Evolutionary conservation across 2,113 vertebrate species (phyloP).

Genomic region (Cairina moschata): DNA sequence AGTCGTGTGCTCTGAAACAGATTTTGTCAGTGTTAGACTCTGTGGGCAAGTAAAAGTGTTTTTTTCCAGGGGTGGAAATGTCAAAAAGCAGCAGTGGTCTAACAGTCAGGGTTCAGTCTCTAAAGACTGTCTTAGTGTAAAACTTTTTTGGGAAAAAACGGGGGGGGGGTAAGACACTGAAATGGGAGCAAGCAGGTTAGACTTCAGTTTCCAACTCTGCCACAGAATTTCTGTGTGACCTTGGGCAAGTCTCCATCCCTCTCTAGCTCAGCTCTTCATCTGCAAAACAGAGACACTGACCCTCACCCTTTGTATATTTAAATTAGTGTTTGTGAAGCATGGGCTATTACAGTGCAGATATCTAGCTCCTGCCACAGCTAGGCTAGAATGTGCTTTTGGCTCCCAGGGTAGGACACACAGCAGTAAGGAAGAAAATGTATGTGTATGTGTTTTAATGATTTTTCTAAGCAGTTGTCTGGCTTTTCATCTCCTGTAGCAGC

Average conservation of each 20-base stretch:
- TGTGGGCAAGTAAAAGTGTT: neutral
- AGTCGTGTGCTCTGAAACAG: neutral
- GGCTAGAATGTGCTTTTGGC: neutral
- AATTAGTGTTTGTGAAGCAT: neutral
- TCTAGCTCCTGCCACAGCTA: neutral
- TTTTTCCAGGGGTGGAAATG: neutral
- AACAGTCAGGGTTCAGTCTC: neutral
- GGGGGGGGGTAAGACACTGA: neutral
- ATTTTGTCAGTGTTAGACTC: neutral
- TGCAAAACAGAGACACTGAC: neutral
- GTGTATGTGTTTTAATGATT: neutral
- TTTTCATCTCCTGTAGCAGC: slow-evolving; percentile 57
- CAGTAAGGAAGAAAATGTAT: neutral
- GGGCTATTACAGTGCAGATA: neutral
- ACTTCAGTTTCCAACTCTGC: neutral
- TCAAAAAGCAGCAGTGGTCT: neutral
- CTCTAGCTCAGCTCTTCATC: neutral
- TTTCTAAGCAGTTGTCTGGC: neutral
- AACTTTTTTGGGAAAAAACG: neutral
- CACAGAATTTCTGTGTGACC: slow-evolving; percentile 52
- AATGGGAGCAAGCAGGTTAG: neutral
- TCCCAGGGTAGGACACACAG: neutral
- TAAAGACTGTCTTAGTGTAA: neutral
- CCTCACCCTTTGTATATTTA: neutral
- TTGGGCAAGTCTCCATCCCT: slow-evolving; percentile 38